Percentiles rank a stretch among this genome's conserved stretches.
These are phyloP conservation scores for Magallana gigas DNA, from an alignment of 1,140 invertebrate genomes.

Conservation along the genomic window DNA sequence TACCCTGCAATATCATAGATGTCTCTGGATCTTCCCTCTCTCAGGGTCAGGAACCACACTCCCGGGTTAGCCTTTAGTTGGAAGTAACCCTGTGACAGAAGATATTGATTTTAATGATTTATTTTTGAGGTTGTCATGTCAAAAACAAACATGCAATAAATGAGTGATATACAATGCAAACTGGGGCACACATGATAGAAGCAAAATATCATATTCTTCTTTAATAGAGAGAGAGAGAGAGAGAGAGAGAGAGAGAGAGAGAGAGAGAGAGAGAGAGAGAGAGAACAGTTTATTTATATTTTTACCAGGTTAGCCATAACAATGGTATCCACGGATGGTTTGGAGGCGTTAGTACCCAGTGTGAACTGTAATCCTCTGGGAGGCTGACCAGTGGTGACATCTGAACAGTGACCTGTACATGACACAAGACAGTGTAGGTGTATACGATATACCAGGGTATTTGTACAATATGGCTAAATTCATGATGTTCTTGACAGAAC, in stretches of 20 bases:
- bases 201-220: not conserved
- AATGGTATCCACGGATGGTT: conserved; percentile 95
- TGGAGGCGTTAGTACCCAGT: conserved; percentile 90
- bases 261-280: not conserved
- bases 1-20: conserved; percentile 88
- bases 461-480: too few species aligned
- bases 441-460: too few species aligned
- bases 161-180: too few species aligned
- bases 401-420: conserved; percentile 91
- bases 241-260: not conserved
- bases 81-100: conserved; percentile 78
- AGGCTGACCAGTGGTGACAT: conserved; percentile 92
- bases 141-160: too few species aligned
- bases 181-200: not conserved
- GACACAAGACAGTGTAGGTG: too few species aligned
- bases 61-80: conserved; percentile 99
- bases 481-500: too few species aligned
- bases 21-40: conserved; percentile 94
- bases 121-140: too few species aligned
- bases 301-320: conserved; percentile 97
- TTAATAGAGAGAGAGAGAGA: not conserved
- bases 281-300: not conserved
- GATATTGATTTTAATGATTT: too few species aligned
- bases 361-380: conserved; percentile 97
- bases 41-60: conserved; percentile 90